phyloP scores from a whole-genome alignment of 1,140 invertebrate genomes.

The Potamilus streckersoni region DNA sequence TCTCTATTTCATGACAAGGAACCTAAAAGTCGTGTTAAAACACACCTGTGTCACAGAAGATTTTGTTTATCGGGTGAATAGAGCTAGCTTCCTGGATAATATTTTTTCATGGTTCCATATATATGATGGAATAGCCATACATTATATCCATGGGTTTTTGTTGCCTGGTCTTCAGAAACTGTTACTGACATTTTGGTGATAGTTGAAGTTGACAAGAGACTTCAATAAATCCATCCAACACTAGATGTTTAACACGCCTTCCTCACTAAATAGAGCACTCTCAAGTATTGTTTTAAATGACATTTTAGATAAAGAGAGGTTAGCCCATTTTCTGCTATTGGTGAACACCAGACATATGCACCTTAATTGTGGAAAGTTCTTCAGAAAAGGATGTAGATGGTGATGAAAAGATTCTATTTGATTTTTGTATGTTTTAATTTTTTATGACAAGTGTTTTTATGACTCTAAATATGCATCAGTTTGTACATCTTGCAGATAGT shows the following conservation, averaged over 20 bases:
- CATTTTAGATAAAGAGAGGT: conserved; percentile 12
- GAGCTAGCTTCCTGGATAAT: conserved; percentile 28
- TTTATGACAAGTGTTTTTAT: conserved; percentile 28
- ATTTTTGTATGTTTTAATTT: conserved; percentile 20
- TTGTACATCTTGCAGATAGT: conserved; percentile 31
- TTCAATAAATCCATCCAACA: conserved; percentile 21
- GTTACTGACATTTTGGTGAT: conserved; percentile 29
- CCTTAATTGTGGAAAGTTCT: conserved; percentile 11
- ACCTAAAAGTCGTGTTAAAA: conserved; percentile 23
- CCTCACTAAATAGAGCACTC: conserved; percentile 27
- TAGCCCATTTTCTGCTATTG: conserved; percentile 27
- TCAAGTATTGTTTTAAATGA: conserved; percentile 26
- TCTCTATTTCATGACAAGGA: conserved; percentile 13
- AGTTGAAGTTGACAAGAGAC: conserved; percentile 16
- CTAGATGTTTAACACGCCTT: conserved; percentile 28
- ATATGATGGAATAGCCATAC: conserved; percentile 30
- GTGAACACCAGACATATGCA: conserved; percentile 29
- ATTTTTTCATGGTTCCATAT: conserved; percentile 26
- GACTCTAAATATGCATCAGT: conserved; percentile 35
- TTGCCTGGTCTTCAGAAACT: conserved; percentile 31
- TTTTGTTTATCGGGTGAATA: conserved; percentile 26
- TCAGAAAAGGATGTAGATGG: conserved; percentile 21
- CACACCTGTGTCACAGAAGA: not conserved
- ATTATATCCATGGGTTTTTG: conserved; percentile 38
- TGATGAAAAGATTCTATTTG: conserved; percentile 22